A percentile compares a stretch with the other conserved stretches of the same genome.
phyloP scores from a whole-genome alignment of 2,797 vertebrate species.

The Ctenosaura bakeri region DNA sequence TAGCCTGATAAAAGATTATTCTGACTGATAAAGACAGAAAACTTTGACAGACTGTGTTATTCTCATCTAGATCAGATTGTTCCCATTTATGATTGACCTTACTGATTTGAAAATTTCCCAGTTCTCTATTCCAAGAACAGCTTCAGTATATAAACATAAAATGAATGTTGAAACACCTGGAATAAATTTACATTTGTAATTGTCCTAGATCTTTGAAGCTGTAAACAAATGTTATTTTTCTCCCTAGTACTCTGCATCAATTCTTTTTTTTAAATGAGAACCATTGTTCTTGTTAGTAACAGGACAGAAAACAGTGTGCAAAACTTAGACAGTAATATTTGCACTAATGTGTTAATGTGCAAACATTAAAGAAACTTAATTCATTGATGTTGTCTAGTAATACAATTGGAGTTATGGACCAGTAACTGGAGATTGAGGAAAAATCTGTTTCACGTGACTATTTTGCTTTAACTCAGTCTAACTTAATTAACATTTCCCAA shows the following conservation, averaged over 20 bases:
- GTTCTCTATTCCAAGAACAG: not conserved
- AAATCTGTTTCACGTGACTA: too few relatives aligned
- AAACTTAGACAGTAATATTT: too few relatives aligned
- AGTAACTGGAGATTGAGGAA: too few relatives aligned
- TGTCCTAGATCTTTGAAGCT: not conserved
- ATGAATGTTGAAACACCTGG: not conserved
- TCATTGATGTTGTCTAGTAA: not conserved
- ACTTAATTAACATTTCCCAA: too few relatives aligned
- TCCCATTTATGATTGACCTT: not conserved
- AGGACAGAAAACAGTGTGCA: too few relatives aligned
- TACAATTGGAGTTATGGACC: not conserved
- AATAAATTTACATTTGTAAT: not conserved
- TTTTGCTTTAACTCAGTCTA: not conserved
- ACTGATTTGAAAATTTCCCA: not conserved
- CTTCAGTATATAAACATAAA: not conserved
- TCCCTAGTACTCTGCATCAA: too few relatives aligned
- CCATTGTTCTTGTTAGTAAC: not conserved
- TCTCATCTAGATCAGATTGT: not conserved
- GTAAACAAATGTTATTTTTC: not conserved
- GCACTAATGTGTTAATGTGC: not conserved
- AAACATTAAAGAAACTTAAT: not conserved
- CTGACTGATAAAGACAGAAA: not conserved
- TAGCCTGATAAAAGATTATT: constrained; percentile 4
- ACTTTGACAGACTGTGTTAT: not conserved
- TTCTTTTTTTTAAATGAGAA: not conserved